phyloP scores from a whole-genome alignment of 2,888 invertebrate genomes.

The Nomada fucata region DNA sequence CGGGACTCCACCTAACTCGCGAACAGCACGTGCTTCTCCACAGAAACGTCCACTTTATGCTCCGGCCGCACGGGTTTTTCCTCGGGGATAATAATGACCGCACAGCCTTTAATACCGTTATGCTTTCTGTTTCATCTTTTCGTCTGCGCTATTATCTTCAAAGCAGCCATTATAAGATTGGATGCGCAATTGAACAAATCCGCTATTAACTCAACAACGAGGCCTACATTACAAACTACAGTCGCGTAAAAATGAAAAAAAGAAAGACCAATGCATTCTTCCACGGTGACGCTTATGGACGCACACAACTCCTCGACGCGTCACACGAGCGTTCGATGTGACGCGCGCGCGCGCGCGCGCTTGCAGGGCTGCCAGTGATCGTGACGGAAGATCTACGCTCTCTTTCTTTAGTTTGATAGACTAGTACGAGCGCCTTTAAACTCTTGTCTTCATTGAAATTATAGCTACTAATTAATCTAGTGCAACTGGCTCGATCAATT shows the following conservation, averaged over 20 bases:
- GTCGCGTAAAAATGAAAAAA: neutral
- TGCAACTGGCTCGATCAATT: neutral
- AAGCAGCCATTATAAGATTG: constrained; percentile 22
- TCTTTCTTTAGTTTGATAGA: constrained; percentile 8
- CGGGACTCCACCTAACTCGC: constrained; percentile 83
- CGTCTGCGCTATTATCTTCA: neutral
- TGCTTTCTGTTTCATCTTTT: constrained; percentile 19
- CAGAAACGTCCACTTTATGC: constrained; percentile 38
- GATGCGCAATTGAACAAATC: neutral
- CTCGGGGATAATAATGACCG: neutral
- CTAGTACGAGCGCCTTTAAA: too few relatives aligned
- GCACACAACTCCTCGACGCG: neutral
- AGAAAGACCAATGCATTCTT: neutral
- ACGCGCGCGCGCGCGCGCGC: constrained; percentile 46
- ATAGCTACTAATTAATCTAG: too few relatives aligned
- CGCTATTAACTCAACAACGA: neutral
- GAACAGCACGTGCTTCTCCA: constrained; percentile 76
- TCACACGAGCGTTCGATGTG: neutral
- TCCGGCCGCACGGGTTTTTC: constrained; percentile 36
- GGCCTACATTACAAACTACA: neutral
- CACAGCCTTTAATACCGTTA: neutral
- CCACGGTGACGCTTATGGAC: neutral
- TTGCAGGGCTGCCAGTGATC: constrained; percentile 32
- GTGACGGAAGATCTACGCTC: constrained; percentile 19
- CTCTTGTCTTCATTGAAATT: neutral